These are phyloP conservation scores for Diadromus collaris DNA, from an alignment of 2,888 invertebrate species.

Conservation along the genomic window DNA sequence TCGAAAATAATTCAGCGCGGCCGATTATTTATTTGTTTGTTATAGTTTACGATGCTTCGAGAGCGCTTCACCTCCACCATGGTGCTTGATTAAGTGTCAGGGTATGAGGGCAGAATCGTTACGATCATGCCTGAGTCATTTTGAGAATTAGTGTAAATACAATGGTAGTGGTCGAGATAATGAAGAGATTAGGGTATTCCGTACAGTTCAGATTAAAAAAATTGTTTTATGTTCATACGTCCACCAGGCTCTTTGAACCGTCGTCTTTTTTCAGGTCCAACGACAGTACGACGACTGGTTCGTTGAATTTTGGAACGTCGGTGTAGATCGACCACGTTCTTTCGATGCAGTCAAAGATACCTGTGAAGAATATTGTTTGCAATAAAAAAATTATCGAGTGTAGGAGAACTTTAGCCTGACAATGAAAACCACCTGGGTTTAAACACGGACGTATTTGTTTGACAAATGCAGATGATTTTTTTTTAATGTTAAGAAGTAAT, in stretches of 20 bases:
- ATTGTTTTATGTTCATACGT: conserved; percentile 2
- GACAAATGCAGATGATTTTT: not conserved
- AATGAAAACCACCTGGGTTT: not conserved
- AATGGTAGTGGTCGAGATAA: conserved; percentile 2
- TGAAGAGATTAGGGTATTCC: not conserved
- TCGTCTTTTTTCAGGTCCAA: conserved; percentile 72
- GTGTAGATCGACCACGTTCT: conserved; percentile 90
- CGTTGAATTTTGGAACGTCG: conserved; percentile 86
- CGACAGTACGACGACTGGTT: conserved; percentile 88
- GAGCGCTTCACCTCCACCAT: conserved; percentile 13
- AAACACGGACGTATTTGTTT: conserved; percentile 56
- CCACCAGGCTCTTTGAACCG: conserved; percentile 26
- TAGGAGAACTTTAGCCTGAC: not conserved
- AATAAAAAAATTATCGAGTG: not conserved
- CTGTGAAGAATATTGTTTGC: conserved; percentile 77
- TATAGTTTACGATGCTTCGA: conserved; percentile 1
- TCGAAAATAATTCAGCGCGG: not conserved
- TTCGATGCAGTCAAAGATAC: conserved; percentile 89
- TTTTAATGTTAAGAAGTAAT: conserved; percentile 53
- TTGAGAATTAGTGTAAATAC: conserved; percentile 13
- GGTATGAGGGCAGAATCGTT: conserved; percentile 4
- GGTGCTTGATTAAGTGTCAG: not conserved
- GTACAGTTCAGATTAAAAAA: not conserved
- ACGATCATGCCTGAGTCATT: conserved; percentile 17
- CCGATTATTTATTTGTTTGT: not conserved